These are phyloP conservation scores for Mylabris phalerata DNA, from an alignment of 1,140 invertebrate species.

Conservation along the genomic window DNA sequence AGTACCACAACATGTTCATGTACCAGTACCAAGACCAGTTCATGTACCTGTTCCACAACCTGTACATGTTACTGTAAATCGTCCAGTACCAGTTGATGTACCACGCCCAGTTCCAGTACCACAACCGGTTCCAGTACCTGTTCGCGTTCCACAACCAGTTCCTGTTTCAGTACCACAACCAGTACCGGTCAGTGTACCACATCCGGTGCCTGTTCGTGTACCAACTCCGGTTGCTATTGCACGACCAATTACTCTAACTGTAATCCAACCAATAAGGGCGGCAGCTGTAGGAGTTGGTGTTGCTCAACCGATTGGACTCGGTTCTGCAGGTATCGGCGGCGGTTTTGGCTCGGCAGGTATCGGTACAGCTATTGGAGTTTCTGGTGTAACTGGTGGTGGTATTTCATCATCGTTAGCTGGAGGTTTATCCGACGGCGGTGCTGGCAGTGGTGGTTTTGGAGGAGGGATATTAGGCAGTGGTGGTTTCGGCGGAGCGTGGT, in stretches of 20 bases:
- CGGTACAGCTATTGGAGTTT: not conserved
- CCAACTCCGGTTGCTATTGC: conserved; percentile 23
- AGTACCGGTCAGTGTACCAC: conserved; percentile 24
- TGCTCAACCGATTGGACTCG: not conserved
- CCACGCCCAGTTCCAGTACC: conserved; percentile 18
- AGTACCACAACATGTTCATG: conserved; percentile 32
- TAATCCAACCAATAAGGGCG: not conserved
- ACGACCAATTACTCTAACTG: conserved; percentile 1
- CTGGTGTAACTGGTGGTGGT: not conserved
- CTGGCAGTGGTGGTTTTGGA: no score
- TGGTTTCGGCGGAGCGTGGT: no score
- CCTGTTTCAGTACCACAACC: conserved; percentile 32
- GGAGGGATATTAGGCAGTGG: no score
- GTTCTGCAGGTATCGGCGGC: not conserved
- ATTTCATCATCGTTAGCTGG: not conserved
- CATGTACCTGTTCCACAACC: conserved; percentile 25
- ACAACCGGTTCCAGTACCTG: conserved; percentile 17
- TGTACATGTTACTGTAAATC: conserved; percentile 13
- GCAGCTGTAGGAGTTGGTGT: conserved; percentile 4
- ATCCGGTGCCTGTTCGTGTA: conserved; percentile 16
- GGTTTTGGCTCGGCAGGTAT: conserved; percentile 3
- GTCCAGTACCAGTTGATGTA: conserved; percentile 26
- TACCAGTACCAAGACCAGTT: conserved; percentile 32
- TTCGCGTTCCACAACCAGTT: conserved; percentile 28
- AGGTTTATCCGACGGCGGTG: no score